Base-by-base conservation (phyloP, 2,888 invertebrate species). In the Branchinecta sandiegonensis region DNA sequence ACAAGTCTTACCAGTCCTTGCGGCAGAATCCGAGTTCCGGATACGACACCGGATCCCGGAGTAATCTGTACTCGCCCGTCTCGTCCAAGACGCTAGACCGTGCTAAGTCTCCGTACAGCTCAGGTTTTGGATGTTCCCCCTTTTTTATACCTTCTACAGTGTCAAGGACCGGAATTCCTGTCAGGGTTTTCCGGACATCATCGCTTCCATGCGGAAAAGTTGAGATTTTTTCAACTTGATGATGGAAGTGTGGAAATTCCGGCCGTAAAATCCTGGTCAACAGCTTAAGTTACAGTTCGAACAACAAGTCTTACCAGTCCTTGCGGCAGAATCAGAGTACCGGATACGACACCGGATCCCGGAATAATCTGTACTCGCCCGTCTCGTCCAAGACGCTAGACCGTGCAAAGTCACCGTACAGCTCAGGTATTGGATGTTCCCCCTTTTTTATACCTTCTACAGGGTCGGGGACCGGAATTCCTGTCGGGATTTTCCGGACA, bases 11-110 rank as follows among this genome's bases (percentile, higher is more conserved):
- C 23, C 63, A 56, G 63, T 56, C 63, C 23, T 23, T 56, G n/a
- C 14, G 63, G n/a, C 63, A n/a, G 23, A 56, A 56, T 56, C 63
- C 10, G 23, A 56, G 63, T 56, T 56, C 63, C 10, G 63, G 63
- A 56, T 56, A 56, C 23, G 63, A 23, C 23, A 56, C 63, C 23
- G 63, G 63, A n/a, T 56, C 63, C n/a, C 63, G 63, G n/a, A 56
- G 10, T 56, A 56, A 56, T 56, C 63, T 56, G 63, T 56, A 56
- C 10, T 56, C 63, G 10, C 63, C 63, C 10, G 63, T 56, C 2
- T 56, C 63, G 8, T 56, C 63, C 14, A 56, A 56, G 23, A 56
- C 63, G 10, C 63, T 56, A 17, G 63, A 56, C 8, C n/a, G 63
- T 17, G 63, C 63, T 0, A 56, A 56, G 23, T 56, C 63, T 8